Percentiles rank a stretch among this genome's conserved stretches.
These are phyloP conservation scores for Linnaemya vulpina DNA, from an alignment of 2,888 invertebrate genomes.

Conservation along the genomic window DNA sequence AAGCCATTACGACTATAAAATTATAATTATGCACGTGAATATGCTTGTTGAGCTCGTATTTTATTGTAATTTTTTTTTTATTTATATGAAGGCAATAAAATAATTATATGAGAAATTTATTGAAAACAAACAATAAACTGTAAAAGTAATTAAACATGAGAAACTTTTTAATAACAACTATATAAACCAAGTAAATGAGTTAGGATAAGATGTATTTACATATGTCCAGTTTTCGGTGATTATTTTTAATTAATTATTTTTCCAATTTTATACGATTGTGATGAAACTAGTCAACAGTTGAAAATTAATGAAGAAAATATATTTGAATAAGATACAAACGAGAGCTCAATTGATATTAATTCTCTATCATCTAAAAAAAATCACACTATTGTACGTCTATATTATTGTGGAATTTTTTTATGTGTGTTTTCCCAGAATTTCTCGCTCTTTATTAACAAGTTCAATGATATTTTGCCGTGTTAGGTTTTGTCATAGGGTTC, in stretches of 20 bases:
- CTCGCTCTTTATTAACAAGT: not conserved
- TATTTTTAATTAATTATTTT: too few species aligned
- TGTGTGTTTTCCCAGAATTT: not conserved
- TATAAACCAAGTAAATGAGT: too few species aligned
- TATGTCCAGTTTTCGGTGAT: too few species aligned
- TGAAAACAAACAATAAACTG: not conserved
- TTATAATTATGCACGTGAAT: conserved; percentile 32
- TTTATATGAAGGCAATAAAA: conserved; percentile 11
- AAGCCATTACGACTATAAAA: conserved; percentile 21
- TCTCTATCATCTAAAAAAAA: not conserved
- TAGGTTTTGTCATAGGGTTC: not conserved
- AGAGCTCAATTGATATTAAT: not conserved
- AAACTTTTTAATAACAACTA: not conserved
- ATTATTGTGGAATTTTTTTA: not conserved
- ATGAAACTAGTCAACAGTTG: not conserved
- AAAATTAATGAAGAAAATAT: not conserved
- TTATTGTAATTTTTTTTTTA: not conserved
- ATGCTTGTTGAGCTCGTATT: not conserved
- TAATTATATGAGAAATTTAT: not conserved
- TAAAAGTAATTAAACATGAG: not conserved
- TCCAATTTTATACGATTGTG: too few species aligned
- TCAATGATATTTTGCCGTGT: not conserved
- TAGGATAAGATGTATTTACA: too few species aligned
- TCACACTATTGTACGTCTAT: not conserved
- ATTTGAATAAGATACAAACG: not conserved